These are phyloP conservation scores for Hesperophylax magnus DNA, from an alignment of 1,140 invertebrate species.

Conservation along the genomic window DNA sequence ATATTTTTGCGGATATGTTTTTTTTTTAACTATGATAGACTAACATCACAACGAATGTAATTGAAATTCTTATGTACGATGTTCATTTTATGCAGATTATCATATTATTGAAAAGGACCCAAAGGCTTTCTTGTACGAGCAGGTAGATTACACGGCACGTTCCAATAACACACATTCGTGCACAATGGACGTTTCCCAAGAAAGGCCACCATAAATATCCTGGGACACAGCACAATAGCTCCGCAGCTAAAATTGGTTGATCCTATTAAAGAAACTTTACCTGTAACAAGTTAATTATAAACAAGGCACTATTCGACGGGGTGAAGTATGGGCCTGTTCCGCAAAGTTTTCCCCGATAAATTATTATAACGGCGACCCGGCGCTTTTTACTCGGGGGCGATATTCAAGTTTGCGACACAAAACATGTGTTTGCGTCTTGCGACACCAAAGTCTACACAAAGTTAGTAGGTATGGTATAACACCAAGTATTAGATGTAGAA, in stretches of 20 bases:
- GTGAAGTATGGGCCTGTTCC: background rate
- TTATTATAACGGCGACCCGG: slow-evolving; percentile 36
- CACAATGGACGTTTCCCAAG: background rate
- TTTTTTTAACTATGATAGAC: too few relatives aligned
- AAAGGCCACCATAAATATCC: background rate
- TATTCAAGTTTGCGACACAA: slow-evolving; percentile 35
- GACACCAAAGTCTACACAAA: slow-evolving; percentile 26
- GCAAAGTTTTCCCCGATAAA: slow-evolving; percentile 41
- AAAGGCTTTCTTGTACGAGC: too few relatives aligned
- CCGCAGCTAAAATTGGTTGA: background rate
- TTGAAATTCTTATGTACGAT: too few relatives aligned
- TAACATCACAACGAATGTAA: too few relatives aligned
- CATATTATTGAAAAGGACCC: too few relatives aligned
- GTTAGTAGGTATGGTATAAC: background rate
- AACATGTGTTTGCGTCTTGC: slow-evolving; percentile 49
- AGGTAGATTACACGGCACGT: too few relatives aligned
- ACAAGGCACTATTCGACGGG: slow-evolving; percentile 1
- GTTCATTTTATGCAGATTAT: too few relatives aligned
- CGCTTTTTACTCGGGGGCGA: slow-evolving; percentile 13
- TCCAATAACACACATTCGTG: too few relatives aligned
- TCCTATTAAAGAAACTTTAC: slow-evolving; percentile 21
- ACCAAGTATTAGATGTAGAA: background rate
- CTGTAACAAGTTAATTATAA: slow-evolving; percentile 36
- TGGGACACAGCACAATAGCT: background rate
- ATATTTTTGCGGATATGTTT: too few relatives aligned